phyloP scores from a whole-genome alignment of 2,797 vertebrate species.

The Phoxinus dragarum region DNA sequence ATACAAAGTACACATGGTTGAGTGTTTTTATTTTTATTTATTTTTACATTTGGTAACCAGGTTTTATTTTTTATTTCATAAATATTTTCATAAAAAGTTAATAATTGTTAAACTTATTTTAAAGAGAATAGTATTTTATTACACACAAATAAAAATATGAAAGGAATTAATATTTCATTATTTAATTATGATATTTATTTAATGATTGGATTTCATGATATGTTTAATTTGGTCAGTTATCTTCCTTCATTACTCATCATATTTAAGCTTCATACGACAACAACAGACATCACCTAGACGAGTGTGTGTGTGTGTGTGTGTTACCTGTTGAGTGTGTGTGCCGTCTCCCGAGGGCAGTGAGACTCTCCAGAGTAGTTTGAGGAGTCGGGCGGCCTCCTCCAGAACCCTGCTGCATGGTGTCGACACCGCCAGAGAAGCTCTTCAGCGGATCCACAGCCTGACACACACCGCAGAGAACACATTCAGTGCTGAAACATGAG shows the following conservation, averaged over 20 bases:
- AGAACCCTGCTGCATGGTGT: conserved; percentile 84
- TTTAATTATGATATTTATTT: no score
- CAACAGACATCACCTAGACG: not conserved
- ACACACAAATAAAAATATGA: no score
- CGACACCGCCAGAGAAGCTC: conserved; percentile 71
- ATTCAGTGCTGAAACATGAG: not conserved
- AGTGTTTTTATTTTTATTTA: no score
- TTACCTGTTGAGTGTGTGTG: conserved; percentile 58
- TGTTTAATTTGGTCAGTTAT: not conserved
- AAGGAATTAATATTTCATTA: no score
- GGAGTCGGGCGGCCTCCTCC: conserved; percentile 85
- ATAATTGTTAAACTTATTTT: no score
- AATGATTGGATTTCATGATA: not conserved
- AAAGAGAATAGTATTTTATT: not conserved
- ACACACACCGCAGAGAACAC: conserved; percentile 8
- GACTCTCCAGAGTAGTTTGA: conserved; percentile 92
- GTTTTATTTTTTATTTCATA: no score
- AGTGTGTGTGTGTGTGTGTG: conserved; percentile 24
- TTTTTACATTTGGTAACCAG: no score
- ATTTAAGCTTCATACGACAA: not conserved
- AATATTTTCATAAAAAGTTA: no score
- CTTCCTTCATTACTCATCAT: not conserved
- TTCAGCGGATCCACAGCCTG: conserved; percentile 74
- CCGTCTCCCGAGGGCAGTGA: conserved; percentile 77
- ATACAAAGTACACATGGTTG: not conserved